Percentiles rank a stretch among this genome's conserved stretches.
phyloP scores from a whole-genome alignment of 2,113 vertebrate species.

The Pollachius pollachius region DNA sequence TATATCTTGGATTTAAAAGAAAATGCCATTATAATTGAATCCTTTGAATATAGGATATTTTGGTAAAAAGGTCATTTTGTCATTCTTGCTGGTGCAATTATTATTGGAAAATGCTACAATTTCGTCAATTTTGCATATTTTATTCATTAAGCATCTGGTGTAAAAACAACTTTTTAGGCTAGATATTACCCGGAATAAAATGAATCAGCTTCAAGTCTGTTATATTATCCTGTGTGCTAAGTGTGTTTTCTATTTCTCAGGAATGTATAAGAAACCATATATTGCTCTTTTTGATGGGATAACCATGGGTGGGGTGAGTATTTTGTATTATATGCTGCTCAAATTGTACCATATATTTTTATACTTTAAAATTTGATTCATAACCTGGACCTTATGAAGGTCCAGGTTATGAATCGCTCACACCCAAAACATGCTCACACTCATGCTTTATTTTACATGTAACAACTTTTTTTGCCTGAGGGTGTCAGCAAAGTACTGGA shows the following conservation, averaged over 20 bases:
- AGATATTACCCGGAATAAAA: neutral
- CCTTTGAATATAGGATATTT: no score
- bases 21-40: no score
- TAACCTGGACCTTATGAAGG: no score
- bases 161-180: neutral
- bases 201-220: neutral
- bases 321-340: neutral
- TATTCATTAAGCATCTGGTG: no score
- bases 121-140: no score
- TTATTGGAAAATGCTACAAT: no score
- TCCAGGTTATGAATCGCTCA: no score
- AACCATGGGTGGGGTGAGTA: conserved; percentile 97
- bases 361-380: no score
- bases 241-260: conserved; percentile 61
- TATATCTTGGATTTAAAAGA: no score
- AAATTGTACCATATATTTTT: neutral
- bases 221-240: neutral
- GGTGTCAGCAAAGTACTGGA: conserved; percentile 49
- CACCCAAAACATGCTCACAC: no score
- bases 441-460: neutral
- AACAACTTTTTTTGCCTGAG: conserved; percentile 19
- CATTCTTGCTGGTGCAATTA: no score
- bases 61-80: no score
- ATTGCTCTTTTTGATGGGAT: conserved; percentile 92
- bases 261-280: conserved; percentile 82